These are phyloP conservation scores for Notolabrus celidotus DNA, from an alignment of 2,797 vertebrate species.

Conservation along the genomic window DNA sequence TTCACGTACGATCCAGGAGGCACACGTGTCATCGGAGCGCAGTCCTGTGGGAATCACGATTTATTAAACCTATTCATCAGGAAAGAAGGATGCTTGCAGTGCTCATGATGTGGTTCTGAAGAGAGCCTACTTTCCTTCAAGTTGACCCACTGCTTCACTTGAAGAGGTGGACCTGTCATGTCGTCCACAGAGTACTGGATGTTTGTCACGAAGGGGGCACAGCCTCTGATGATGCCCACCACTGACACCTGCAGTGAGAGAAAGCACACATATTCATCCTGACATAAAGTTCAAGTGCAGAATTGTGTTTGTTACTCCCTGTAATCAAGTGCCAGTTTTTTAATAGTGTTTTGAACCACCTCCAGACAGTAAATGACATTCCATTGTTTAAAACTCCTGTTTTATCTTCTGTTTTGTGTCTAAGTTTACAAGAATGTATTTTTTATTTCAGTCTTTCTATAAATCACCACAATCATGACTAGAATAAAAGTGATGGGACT, in stretches of 20 bases:
- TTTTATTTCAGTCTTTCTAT: too few species aligned
- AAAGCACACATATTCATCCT: not conserved
- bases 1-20: constrained; percentile 65
- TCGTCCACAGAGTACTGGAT: constrained; percentile 75
- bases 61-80: not conserved
- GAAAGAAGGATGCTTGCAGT: too few species aligned
- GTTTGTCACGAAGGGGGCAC: constrained; percentile 27
- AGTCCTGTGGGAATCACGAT: constrained; percentile 35
- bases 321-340: too few species aligned
- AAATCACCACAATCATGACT: too few species aligned
- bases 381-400: too few species aligned
- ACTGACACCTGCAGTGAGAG: constrained; percentile 66
- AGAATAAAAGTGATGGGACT: not conserved
- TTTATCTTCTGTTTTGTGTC: too few species aligned
- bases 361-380: too few species aligned
- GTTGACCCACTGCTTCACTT: constrained; percentile 72
- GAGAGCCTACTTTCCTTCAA: constrained; percentile 51
- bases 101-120: too few species aligned
- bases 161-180: constrained; percentile 74
- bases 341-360: too few species aligned
- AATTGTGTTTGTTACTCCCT: too few species aligned
- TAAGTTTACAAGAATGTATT: too few species aligned
- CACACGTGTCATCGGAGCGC: rapidly evolving
- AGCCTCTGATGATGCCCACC: constrained; percentile 66
- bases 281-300: not conserved